Evolutionary conservation across 2,113 vertebrate species (phyloP).

Genomic region (Carettochelys insculpta): DNA sequence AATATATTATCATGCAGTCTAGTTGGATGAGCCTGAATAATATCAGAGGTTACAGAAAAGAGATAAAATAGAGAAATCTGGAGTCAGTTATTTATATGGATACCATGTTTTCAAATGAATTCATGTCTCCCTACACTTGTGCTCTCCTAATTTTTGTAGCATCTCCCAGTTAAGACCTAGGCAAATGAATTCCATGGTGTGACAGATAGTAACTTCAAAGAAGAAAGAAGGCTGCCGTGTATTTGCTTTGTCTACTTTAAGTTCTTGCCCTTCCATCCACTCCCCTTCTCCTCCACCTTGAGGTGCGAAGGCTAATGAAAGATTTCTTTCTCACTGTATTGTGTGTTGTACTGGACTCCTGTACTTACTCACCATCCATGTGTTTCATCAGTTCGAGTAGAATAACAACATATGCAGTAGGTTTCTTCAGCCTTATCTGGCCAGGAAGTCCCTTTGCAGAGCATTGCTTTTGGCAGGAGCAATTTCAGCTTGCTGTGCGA

Average conservation of each 20-base stretch:
- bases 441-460: constrained; percentile 61
- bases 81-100: background rate
- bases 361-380: background rate
- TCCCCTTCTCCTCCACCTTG: fast-evolving
- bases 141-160: background rate
- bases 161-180: background rate
- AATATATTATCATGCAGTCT: background rate
- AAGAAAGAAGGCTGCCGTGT: background rate
- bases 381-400: constrained; percentile 6
- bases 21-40: no score
- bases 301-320: background rate
- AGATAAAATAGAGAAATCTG: no score
- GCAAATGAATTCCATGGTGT: background rate
- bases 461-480: constrained; percentile 62
- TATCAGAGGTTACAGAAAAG: no score
- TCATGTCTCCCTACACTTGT: background rate
- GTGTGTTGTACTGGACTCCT: background rate
- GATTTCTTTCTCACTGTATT: background rate
- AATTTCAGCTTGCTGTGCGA: constrained; percentile 2
- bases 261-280: background rate
- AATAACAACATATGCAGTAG: constrained; percentile 2
- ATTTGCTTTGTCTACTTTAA: background rate
- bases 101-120: background rate
- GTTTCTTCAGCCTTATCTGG: constrained; percentile 44
- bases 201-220: background rate